A percentile compares a stretch with the other conserved stretches of the same genome.
Conservation (phyloP, 2,888 invertebrate species). For the Lasioglossum marginatum region DNA sequence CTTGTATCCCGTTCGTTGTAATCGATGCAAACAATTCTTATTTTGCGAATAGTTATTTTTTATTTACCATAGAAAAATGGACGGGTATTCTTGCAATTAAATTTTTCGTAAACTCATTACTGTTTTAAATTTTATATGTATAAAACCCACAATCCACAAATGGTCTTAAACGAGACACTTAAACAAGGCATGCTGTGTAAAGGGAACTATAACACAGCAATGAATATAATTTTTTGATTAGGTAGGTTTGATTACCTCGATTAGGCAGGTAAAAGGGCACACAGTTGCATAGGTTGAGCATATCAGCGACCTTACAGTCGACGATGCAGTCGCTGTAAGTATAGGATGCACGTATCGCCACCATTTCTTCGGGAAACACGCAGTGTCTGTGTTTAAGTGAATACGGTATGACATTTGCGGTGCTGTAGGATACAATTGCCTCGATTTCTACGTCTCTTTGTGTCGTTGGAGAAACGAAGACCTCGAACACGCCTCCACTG, state of each 20-base stretch:
- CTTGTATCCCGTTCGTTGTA: no score
- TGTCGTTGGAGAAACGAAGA: conserved; percentile 83
- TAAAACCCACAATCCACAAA: no score
- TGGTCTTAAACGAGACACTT: no score
- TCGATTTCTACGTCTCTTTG: conserved; percentile 84
- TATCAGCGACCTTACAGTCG: conserved; percentile 86
- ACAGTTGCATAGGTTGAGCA: conserved; percentile 87
- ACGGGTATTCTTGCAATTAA: no score
- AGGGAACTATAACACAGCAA: no score
- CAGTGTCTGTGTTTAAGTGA: conserved; percentile 85
- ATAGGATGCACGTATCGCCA: conserved; percentile 82
- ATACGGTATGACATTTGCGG: conserved; percentile 72
- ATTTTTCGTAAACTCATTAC: no score
- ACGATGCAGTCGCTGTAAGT: conserved; percentile 88
- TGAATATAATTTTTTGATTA: no score
- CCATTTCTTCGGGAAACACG: conserved; percentile 85
- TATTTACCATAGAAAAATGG: background rate
- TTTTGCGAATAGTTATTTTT: background rate
- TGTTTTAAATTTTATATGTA: no score
- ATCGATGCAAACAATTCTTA: background rate
- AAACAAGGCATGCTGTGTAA: no score
- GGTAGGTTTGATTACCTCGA: conserved; percentile 55
- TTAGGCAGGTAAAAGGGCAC: conserved; percentile 86
- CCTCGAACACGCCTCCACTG: conserved; percentile 85
- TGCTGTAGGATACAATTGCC: conserved; percentile 80